Conservation (phyloP, 2,113 vertebrate genomes). For the Colossoma macropomum region DNA sequence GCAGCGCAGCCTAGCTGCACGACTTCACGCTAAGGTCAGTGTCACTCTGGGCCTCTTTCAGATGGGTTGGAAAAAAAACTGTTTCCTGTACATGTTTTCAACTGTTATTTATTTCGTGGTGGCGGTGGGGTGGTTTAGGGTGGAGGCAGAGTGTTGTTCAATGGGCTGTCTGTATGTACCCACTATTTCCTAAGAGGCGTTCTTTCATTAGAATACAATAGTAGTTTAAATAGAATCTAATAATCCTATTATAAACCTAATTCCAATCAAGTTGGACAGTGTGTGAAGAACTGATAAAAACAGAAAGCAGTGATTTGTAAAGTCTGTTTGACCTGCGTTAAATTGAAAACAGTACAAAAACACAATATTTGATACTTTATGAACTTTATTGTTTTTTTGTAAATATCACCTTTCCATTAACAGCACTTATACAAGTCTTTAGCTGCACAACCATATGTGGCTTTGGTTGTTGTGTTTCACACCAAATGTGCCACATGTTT, state of each 20-base stretch:
- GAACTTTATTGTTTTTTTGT: no score
- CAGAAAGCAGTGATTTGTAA: no score
- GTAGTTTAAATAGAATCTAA: not conserved
- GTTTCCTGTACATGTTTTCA: constrained; percentile 35
- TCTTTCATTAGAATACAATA: not conserved
- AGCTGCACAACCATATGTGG: no score
- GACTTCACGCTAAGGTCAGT: constrained; percentile 73
- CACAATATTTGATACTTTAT: no score
- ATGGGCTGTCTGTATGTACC: not conserved
- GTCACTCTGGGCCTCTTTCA: constrained; percentile 11
- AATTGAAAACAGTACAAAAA: no score
- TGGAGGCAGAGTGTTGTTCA: constrained; percentile 7
- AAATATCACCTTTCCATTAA: no score
- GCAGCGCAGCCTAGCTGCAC: constrained; percentile 65
- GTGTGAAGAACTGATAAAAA: no score
- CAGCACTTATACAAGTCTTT: no score
- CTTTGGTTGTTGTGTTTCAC: no score
- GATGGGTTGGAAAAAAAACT: not conserved
- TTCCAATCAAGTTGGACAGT: no score
- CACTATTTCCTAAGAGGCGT: not conserved
- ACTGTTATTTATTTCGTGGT: constrained; percentile 33
- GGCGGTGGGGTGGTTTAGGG: not conserved
- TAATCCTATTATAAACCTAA: not conserved
- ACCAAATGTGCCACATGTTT: no score
- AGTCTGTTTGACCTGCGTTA: no score